Conservation (phyloP, 2,888 invertebrate species). For the Agelastica alni region DNA sequence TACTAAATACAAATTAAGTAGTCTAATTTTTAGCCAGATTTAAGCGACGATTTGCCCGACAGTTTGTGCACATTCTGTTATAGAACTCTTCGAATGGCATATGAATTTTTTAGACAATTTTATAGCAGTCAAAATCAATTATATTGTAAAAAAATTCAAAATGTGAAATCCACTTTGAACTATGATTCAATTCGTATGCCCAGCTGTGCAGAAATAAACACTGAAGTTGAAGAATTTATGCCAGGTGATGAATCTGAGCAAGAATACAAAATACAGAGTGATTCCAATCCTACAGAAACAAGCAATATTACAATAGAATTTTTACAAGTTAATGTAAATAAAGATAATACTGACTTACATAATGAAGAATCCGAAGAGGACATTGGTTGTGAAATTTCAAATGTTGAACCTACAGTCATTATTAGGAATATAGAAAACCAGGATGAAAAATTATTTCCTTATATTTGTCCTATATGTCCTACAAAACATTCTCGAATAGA, state of each 20-base stretch:
- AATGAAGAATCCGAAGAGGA: too few species aligned
- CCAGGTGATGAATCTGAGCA: too few species aligned
- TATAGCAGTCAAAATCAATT: background rate
- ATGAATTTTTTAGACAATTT: slow-evolving; percentile 1
- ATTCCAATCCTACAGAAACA: too few species aligned
- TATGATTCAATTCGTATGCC: background rate
- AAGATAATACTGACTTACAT: too few species aligned
- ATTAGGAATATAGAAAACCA: background rate
- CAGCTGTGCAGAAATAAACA: background rate
- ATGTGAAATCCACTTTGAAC: background rate
- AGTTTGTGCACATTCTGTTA: background rate
- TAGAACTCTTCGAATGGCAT: background rate
- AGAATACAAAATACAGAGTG: too few species aligned
- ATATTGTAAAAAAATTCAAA: background rate
- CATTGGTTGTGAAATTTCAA: too few species aligned
- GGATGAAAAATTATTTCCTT: background rate
- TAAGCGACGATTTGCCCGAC: background rate
- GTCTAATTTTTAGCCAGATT: slow-evolving; percentile 6
- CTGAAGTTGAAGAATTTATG: too few species aligned
- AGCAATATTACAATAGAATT: too few species aligned
- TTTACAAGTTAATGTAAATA: too few species aligned
- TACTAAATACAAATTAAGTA: background rate
- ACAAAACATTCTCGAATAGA: background rate
- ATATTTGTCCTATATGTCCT: slow-evolving; percentile 1
- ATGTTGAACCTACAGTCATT: background rate